Conservation (phyloP, 2,113 vertebrate species). For the Onychostruthus taczanowskii region DNA sequence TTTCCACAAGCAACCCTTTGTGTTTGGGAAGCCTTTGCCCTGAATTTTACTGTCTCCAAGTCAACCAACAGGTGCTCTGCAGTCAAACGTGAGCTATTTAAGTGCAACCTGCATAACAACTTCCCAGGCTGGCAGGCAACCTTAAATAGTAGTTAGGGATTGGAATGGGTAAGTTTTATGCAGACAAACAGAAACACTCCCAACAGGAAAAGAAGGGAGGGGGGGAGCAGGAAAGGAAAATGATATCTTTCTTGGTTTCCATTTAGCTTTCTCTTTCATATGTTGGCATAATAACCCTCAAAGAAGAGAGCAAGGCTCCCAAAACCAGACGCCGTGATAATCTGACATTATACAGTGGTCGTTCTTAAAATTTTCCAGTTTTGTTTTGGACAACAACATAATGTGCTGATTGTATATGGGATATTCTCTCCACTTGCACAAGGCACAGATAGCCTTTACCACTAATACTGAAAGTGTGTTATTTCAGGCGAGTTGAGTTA, state of each 20-base stretch:
- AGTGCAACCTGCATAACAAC: slow-evolving; percentile 43
- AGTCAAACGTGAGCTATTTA: slow-evolving; percentile 26
- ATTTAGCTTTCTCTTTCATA: background rate
- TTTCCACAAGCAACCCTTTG: slow-evolving; percentile 59
- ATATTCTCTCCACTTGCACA: background rate
- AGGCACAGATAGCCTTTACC: background rate
- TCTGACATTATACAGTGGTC: background rate
- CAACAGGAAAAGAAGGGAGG: background rate
- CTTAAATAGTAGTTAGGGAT: slow-evolving; percentile 1
- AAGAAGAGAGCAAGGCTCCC: background rate
- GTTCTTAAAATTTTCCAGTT: background rate
- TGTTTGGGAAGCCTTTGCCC: slow-evolving; percentile 55
- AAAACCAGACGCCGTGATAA: background rate
- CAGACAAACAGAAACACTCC: slow-evolving; percentile 50
- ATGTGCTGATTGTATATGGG: background rate
- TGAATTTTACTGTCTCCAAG: slow-evolving; percentile 59
- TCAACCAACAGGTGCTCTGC: slow-evolving; percentile 55
- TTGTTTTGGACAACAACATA: slow-evolving; percentile 10
- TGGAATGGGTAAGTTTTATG: background rate
- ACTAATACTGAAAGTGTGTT: background rate
- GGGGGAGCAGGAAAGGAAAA: background rate
- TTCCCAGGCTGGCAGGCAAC: slow-evolving; percentile 20
- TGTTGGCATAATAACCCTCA: background rate
- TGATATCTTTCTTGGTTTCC: slow-evolving; percentile 14
- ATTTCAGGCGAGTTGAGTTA: background rate